phyloP scores from a whole-genome alignment of 2,888 invertebrate genomes.

The Cataglyphis albicans region DNA sequence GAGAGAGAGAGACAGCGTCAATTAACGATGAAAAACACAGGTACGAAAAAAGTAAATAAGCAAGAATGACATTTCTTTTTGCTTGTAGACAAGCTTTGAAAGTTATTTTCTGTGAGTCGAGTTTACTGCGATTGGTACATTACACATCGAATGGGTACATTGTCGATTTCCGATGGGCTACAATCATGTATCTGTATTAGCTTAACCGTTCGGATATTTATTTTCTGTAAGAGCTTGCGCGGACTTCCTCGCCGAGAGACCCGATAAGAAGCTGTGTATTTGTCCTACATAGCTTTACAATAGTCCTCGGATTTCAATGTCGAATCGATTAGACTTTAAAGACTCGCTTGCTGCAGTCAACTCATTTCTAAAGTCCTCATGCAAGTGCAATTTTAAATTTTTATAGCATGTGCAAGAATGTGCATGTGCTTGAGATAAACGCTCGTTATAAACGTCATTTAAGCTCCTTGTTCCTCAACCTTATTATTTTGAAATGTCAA shows the following conservation, averaged over 20 bases:
- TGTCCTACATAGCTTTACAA: conserved; percentile 36
- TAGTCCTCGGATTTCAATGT: conserved; percentile 32
- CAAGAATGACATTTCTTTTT: conserved; percentile 21
- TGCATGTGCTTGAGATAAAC: conserved; percentile 13
- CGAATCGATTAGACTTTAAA: conserved; percentile 53
- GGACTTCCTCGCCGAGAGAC: conserved; percentile 16
- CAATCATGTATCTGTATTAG: conserved; percentile 48
- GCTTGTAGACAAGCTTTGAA: conserved; percentile 24
- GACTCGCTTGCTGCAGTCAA: conserved; percentile 40
- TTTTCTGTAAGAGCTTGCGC: conserved; percentile 13
- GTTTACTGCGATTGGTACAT: conserved; percentile 52
- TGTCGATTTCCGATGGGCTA: conserved; percentile 45
- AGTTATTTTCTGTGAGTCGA: conserved; percentile 52
- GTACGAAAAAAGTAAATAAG: not conserved
- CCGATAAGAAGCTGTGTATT: conserved; percentile 31
- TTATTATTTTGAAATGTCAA: conserved; percentile 20
- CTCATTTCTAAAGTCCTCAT: conserved; percentile 31
- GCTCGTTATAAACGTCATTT: conserved; percentile 20
- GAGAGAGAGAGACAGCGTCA: not conserved
- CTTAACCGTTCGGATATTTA: conserved; percentile 44
- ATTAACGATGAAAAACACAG: conserved; percentile 5
- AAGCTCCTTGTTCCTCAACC: conserved; percentile 1
- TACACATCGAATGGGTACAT: conserved; percentile 36
- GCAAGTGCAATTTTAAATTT: conserved; percentile 58
- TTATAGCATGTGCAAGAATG: conserved; percentile 44